Conservation (phyloP, 2,797 vertebrate genomes). For the Sebastes iracundus region DNA sequence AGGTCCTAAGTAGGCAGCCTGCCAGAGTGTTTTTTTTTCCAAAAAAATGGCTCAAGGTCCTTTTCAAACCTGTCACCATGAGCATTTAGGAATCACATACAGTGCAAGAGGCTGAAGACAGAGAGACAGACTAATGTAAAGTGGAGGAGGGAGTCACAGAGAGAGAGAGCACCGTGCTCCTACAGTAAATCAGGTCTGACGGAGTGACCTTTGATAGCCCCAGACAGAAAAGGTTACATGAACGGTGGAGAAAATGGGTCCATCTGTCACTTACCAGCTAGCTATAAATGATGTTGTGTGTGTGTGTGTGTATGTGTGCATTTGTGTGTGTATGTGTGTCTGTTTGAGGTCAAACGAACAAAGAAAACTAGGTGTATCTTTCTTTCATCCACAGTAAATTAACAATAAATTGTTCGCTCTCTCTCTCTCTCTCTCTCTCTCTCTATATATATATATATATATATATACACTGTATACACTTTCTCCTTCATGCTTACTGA, state of each 20-base stretch:
- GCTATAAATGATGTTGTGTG: slow-evolving; percentile 53
- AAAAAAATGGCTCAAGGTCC: not conserved
- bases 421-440: no score
- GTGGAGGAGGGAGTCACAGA: not conserved
- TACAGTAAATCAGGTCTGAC: slow-evolving; percentile 79
- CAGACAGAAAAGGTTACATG: slow-evolving; percentile 80
- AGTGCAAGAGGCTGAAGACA: slow-evolving; percentile 19
- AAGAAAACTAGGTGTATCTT: slow-evolving; percentile 32
- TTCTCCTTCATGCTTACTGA: not conserved
- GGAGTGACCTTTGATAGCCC: slow-evolving; percentile 78
- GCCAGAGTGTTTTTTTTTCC: not conserved
- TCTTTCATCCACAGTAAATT: slow-evolving; percentile 30
- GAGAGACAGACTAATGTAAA: slow-evolving; percentile 11
- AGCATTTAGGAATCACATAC: slow-evolving; percentile 11
- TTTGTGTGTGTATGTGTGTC: slow-evolving; percentile 10
- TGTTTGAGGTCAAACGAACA: slow-evolving; percentile 23
- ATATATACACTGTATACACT: not conserved
- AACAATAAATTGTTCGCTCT: slow-evolving; percentile 3
- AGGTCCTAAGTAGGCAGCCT: not conserved
- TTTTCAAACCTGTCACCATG: slow-evolving; percentile 15
- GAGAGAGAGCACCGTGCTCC: not conserved
- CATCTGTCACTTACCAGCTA: slow-evolving; percentile 72
- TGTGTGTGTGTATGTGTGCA: not conserved
- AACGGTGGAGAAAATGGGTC: slow-evolving; percentile 65
- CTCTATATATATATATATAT: no score